Conservation (phyloP, 2,797 vertebrate genomes). For the Tolypeutes matacus region DNA sequence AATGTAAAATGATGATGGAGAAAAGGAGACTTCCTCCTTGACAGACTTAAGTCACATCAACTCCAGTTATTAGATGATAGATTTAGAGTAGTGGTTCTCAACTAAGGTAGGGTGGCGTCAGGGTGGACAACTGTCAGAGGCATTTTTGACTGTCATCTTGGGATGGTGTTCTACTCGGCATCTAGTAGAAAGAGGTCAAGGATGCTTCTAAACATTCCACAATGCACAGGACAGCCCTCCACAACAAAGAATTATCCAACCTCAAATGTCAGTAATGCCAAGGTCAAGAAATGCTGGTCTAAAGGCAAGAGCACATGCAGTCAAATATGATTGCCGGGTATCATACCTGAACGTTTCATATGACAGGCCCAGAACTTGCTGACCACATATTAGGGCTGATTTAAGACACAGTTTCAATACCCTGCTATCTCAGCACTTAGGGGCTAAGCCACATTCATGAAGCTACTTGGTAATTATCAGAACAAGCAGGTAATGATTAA, state of each 20-base stretch:
- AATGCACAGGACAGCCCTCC: background rate
- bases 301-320: background rate
- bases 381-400: background rate
- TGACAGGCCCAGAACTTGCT: constrained; percentile 10
- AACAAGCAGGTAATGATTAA: constrained; percentile 27
- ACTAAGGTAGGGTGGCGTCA: background rate
- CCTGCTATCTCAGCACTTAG: background rate
- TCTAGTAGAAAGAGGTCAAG: background rate
- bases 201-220: background rate
- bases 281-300: background rate
- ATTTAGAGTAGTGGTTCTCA: background rate
- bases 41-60: background rate
- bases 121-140: too few species aligned
- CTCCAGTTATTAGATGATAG: background rate
- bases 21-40: background rate
- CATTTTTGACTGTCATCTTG: background rate
- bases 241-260: background rate
- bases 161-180: background rate
- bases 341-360: background rate
- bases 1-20: background rate
- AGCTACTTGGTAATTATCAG: background rate
- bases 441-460: background rate
- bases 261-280: background rate
- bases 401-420: background rate
- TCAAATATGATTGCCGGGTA: background rate